Conservation (phyloP, 2,113 vertebrate genomes). For the Coptodon bakossiorum region DNA sequence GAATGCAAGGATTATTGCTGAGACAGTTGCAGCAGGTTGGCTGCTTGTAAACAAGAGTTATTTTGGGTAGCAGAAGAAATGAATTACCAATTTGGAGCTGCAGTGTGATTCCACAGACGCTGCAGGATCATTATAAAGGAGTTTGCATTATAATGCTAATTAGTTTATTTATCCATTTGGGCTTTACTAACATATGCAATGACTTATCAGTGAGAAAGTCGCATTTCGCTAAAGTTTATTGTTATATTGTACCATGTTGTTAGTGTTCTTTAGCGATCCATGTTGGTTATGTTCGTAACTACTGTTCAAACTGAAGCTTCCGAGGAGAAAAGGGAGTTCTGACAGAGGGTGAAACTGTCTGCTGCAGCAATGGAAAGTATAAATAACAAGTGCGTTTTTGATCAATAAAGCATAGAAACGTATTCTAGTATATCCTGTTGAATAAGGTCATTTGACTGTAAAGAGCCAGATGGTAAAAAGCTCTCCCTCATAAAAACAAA, state of each 20-base stretch:
- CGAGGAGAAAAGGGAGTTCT: rapidly evolving
- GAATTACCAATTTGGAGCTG: not conserved
- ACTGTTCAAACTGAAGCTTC: not conserved
- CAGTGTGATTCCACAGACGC: not conserved
- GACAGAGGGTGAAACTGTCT: not conserved
- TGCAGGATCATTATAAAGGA: not conserved
- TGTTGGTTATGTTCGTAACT: not conserved
- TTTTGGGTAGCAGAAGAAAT: not conserved
- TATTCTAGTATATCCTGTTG: not conserved
- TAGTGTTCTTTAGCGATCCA: not conserved
- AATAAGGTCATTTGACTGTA: not conserved
- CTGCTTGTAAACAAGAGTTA: not conserved
- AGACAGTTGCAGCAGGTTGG: not conserved
- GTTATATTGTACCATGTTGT: rapidly evolving
- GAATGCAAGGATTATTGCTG: not conserved
- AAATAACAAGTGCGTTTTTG: rapidly evolving
- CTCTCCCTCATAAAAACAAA: not conserved
- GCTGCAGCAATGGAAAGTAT: not conserved
- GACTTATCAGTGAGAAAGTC: not conserved
- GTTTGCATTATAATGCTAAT: not conserved
- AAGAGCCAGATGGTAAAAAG: not conserved
- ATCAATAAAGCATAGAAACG: not conserved
- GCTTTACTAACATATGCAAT: not conserved
- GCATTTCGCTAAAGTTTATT: not conserved
- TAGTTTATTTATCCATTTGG: not conserved